These are phyloP conservation scores for Linnaemya tessellans DNA, from an alignment of 2,888 invertebrate genomes.

Conservation along the genomic window DNA sequence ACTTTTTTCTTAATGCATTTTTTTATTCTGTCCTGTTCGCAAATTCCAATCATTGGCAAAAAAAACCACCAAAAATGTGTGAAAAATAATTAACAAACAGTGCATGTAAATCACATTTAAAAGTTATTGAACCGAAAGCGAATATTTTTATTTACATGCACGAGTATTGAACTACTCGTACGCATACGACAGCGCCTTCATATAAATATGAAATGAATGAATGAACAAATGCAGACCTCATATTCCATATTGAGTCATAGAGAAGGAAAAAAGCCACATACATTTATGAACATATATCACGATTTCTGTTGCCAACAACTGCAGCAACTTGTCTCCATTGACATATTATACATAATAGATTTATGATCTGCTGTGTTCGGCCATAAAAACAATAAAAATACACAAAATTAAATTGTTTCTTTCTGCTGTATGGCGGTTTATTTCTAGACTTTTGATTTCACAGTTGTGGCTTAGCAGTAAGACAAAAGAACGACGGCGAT, in stretches of 20 bases:
- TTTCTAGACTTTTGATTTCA: conserved; percentile 1
- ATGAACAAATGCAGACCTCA: conserved; percentile 10
- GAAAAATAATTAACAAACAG: conserved; percentile 34
- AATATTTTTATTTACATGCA: not conserved
- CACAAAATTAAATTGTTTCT: conserved; percentile 47
- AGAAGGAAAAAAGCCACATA: not conserved
- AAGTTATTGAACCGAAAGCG: conserved; percentile 49
- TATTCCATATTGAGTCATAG: conserved; percentile 57
- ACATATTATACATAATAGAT: conserved; percentile 47
- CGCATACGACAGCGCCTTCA: conserved; percentile 20
- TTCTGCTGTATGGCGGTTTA: not conserved
- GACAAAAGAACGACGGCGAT: not conserved
- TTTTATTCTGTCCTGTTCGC: not conserved
- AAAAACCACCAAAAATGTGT: conserved; percentile 22
- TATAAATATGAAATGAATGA: conserved; percentile 49
- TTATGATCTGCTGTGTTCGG: conserved; percentile 56
- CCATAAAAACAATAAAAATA: not conserved
- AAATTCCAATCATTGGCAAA: not conserved
- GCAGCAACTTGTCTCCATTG: conserved; percentile 62
- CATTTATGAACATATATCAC: not conserved
- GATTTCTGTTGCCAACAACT: conserved; percentile 34
- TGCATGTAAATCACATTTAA: conserved; percentile 28
- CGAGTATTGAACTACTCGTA: not conserved
- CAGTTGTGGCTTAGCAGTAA: too few species aligned
- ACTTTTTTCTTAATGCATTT: not conserved